Evolutionary conservation across 2,113 vertebrate species (phyloP), one percentile per base, ranked within the genome.

Genomic region (Sinosuthora webbiana): DNA sequence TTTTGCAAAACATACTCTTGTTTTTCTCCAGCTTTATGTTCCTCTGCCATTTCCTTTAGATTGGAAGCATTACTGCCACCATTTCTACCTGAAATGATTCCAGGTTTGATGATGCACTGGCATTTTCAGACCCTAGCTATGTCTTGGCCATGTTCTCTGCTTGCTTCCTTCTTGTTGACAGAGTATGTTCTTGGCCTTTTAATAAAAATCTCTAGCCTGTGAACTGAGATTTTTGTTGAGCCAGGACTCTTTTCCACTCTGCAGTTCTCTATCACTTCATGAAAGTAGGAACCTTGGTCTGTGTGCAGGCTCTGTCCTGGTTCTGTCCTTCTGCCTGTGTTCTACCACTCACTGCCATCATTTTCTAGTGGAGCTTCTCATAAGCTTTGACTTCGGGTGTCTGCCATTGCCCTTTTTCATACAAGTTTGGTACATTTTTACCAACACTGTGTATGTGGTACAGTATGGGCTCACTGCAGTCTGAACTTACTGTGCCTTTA

Each of bases 261-360:
- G 25, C 4, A 7, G 10, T n/a, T 70, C n/a, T 53, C 30, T 7
- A 18, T 19, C 9, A 9, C 14, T 6, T 42, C 1, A 1, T 6
- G 1, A 2, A 27, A n/a, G 10, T 6, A 8, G 16, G 35, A 44
- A 2, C 28, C 13, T 18, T 15, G 11, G 21, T 71, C 41, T 6
- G 10, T 31, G 19, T 27, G 1, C 22, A 27, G 30, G 24, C 24
- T 42, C 9, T 42, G 0, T 20, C 0, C 2, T 35, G 19, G 8
- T 31, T 76, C 70, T 49, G 30, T 73, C 17, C 23, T 77, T 20
- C 33, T 62, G 18, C 53, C 11, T 31, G 63, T 44, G 6, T 50
- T 64, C 18, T 16, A 6, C 39, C 14, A 6, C 15, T 60, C 5
- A 0, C 11, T 28, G 3, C 25, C 5, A 1, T 37, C 0, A 0